Base-by-base conservation (phyloP, 2,113 vertebrate genomes). In the Neolamprologus ventralis region DNA sequence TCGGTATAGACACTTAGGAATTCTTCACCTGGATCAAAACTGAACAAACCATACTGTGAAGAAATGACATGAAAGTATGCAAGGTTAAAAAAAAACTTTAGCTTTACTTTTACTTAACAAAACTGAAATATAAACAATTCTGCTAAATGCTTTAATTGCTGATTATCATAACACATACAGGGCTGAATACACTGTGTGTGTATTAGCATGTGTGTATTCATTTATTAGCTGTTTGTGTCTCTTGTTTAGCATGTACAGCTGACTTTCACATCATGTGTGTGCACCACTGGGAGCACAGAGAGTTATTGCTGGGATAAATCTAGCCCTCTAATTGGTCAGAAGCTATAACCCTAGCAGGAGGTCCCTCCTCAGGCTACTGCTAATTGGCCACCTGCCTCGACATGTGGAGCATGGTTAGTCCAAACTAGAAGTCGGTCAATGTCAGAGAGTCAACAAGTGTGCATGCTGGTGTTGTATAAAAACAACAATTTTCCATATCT, bases 241-340 rank as follows among this genome's bases (percentile, higher is more conserved):
- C n/a, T 63, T 82, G 21, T 49, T 73, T 14, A 55, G n/a, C 58
- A 83, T 85, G 14, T 40, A 73, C 78, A 63, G 26, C 23, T 82
- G n/a, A 80, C 47, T 6, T 49, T 60, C 17, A 57, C 49, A 82
- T 82, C 10, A 26, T 82, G 65, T 88, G 51, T 85, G 53, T 79
- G 78, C 75, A 33, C 58, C 17, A 28, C 19, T 92, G 88, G 81
- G 83, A 81, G 82, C 33, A 57, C 19, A 57, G 33, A 83, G 51
- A 89, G 81, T 88, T 93, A 92, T 93, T 87, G 82, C 89, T 80
- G 65, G 49, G 88, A 95, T 95, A 94, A 95, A 94, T 94, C 93
- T 93, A 86, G 91, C 28, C 31, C 87, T 93, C n/a, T 95, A 95
- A 95, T 94, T 95, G 94, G 93, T 92, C 92, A 89, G 86, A 81